These are phyloP conservation scores for Thripadectes ignobilis DNA, from an alignment of 2,797 vertebrate species.

Conservation along the genomic window DNA sequence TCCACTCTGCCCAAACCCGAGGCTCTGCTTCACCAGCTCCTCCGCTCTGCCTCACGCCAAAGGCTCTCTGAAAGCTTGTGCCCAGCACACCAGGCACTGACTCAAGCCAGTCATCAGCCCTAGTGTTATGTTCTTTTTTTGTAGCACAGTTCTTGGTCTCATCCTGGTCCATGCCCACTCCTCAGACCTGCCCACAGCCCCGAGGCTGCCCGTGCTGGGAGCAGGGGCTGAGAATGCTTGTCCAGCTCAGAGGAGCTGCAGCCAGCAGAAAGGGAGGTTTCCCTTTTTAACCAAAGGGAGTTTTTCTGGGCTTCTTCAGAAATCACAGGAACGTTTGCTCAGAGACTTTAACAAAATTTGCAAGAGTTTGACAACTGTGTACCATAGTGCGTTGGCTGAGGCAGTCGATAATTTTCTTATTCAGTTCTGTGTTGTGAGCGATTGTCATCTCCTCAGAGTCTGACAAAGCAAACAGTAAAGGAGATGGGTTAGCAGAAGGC, in stretches of 20 bases:
- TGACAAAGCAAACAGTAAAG: conserved; percentile 22
- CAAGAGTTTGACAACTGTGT: conserved; percentile 53
- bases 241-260: not conserved
- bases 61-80: rapidly evolving
- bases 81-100: not conserved
- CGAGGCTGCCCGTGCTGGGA: not conserved
- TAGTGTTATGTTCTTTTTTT: rapidly evolving
- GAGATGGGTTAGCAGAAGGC: not conserved
- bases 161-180: rapidly evolving
- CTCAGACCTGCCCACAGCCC: rapidly evolving
- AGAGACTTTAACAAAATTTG: not conserved
- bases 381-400: conserved; percentile 56
- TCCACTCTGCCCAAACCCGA: rapidly evolving
- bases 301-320: not conserved
- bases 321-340: not conserved
- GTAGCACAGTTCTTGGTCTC: rapidly evolving
- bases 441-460: conserved; percentile 23
- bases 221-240: rapidly evolving
- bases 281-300: not conserved
- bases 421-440: conserved; percentile 32
- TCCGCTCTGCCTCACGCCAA: not conserved
- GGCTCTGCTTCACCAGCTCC: not conserved
- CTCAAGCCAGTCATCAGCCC: not conserved
- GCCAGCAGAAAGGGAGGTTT: not conserved
- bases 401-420: conserved; percentile 2